Percentiles rank a stretch among this genome's conserved stretches.
These are phyloP conservation scores for Ciconia maguari DNA, from an alignment of 2,113 vertebrate genomes.

Conservation along the genomic window DNA sequence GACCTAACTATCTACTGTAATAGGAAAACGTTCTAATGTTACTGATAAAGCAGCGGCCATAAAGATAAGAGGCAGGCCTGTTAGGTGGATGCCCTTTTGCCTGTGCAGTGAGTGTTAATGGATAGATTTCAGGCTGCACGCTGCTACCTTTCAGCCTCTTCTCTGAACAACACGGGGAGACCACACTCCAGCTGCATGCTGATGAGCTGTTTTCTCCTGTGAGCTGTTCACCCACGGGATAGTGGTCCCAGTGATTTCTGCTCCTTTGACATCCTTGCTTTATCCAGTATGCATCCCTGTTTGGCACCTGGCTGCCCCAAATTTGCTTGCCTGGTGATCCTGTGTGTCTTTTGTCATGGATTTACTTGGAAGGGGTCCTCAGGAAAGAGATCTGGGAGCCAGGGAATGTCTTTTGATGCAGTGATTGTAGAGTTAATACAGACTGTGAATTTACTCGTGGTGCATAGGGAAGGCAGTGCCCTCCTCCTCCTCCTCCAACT, in stretches of 20 bases:
- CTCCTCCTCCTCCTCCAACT: neutral
- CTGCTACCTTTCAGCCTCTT: neutral
- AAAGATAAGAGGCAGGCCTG: neutral
- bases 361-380: neutral
- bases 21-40: neutral
- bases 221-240: neutral
- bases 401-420: neutral
- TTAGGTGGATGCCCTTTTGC: neutral
- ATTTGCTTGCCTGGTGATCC: neutral
- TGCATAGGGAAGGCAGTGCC: rapidly evolving
- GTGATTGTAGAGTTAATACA: neutral
- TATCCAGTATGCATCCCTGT: neutral
- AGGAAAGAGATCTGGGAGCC: neutral
- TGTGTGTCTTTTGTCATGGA: rapidly evolving
- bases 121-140: neutral
- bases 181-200: neutral
- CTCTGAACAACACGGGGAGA: neutral
- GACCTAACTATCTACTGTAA: neutral
- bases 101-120: rapidly evolving
- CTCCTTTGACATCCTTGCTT: neutral
- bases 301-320: neutral
- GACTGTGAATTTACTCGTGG: rapidly evolving
- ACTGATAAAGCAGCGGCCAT: neutral
- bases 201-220: neutral
- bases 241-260: neutral